phyloP scores from a whole-genome alignment of 1,140 invertebrate species.

The Apis laboriosa region DNA sequence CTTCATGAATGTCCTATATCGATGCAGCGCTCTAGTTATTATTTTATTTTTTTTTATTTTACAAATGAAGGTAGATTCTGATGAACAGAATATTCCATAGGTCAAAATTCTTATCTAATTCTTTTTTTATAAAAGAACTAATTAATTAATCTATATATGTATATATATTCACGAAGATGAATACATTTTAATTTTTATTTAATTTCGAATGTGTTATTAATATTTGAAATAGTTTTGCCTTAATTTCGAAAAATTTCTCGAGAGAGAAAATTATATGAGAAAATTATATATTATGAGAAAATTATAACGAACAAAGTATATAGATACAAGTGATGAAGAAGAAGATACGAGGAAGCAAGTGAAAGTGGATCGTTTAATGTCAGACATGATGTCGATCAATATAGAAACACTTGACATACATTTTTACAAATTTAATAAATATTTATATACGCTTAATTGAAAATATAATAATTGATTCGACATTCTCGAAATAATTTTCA shows the following conservation, averaged over 20 bases:
- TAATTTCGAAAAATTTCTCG: not conserved
- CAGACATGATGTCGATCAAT: not conserved
- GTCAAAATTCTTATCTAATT: too few species aligned
- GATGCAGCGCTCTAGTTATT: too few species aligned
- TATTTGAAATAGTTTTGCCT: too few species aligned
- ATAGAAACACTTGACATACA: not conserved
- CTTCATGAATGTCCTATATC: too few species aligned
- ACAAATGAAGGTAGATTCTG: not conserved
- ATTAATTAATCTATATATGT: too few species aligned
- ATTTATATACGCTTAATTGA: not conserved
- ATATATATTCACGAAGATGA: too few species aligned
- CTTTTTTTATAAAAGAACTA: too few species aligned
- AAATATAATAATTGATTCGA: too few species aligned
- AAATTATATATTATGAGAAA: too few species aligned
- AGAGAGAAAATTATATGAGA: not conserved
- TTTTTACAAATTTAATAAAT: not conserved
- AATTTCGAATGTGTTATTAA: not conserved
- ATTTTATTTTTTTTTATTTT: not conserved
- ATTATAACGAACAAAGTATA: not conserved
- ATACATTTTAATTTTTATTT: not conserved
- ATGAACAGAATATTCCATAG: not conserved
- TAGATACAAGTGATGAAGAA: not conserved
- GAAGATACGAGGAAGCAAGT: not conserved
- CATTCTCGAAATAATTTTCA: too few species aligned
- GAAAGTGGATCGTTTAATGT: not conserved